phyloP scores from a whole-genome alignment of 2,888 invertebrate genomes.

The Notocelia uddmanniana region DNA sequence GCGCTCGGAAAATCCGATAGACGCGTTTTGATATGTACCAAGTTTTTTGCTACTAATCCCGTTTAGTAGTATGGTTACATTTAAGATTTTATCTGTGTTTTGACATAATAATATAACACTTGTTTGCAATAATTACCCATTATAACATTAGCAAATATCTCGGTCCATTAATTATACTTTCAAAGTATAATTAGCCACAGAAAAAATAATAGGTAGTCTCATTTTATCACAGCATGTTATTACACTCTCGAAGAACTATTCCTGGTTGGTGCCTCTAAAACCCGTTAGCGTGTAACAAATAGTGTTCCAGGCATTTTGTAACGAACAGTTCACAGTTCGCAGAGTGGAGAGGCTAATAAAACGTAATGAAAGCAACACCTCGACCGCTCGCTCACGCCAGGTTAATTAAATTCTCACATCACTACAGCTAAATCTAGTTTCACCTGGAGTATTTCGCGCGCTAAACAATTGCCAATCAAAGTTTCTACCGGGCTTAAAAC shows the following conservation, averaged over 20 bases:
- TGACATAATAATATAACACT: not conserved
- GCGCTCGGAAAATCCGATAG: conserved; percentile 8
- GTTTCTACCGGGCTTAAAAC: conserved; percentile 10
- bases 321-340: conserved; percentile 42
- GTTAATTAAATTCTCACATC: conserved; percentile 73
- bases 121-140: not conserved
- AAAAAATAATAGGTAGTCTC: not conserved
- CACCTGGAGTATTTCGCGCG: conserved; percentile 43
- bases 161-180: not conserved
- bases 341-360: conserved; percentile 59
- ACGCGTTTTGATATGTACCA: not conserved
- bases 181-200: not conserved
- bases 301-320: conserved; percentile 23
- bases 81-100: not conserved
- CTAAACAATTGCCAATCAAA: conserved; percentile 50
- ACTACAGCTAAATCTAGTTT: conserved; percentile 51
- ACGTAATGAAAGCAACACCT: conserved; percentile 57
- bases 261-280: not conserved
- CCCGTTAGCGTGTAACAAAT: conserved; percentile 22
- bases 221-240: conserved; percentile 6
- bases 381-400: conserved; percentile 51
- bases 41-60: not conserved
- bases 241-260: conserved; percentile 9
- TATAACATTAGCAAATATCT: not conserved
- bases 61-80: not conserved